Base-by-base conservation (phyloP, 2,797 vertebrate genomes). In the Alexandromys oeconomus region DNA sequence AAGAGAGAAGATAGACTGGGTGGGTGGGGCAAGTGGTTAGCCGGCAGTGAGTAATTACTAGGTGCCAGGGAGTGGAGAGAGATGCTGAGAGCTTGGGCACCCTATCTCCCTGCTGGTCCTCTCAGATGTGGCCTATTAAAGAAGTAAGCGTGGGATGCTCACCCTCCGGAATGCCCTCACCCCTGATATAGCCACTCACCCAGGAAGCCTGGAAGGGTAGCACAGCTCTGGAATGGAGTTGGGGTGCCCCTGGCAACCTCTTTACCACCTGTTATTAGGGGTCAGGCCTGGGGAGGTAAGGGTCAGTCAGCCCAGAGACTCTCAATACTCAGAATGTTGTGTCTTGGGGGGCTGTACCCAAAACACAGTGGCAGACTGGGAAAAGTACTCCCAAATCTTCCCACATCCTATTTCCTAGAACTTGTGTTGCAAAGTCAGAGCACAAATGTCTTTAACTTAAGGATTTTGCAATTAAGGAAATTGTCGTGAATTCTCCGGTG, bases 21-120 rank as follows among this genome's bases (percentile, higher is more conserved):
- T 74, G 17, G 48, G 63, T 69, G 19, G n/a, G 34, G 31, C 3
- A n/a, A 34, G 59, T 37, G 48, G 13, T 17, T n/a, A 29, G 7
- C 48, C 13, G 37, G 12, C 3, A 11, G 2, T 27, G 59, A 87
- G 57, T 11, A 14, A 87, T 69, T 84, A 89, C 73, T 37, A 54
- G 37, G 71, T 8, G n/a, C 79, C 89, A 34, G 51, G 2, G 57
- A 57, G 40, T 57, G 31, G 15, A 15, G 3, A 3, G 61, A n/a
- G 54, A 34, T 0, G 0, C 43, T 31, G 4, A 27, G 5, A 34
- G 25, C n/a, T 69, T 19, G 61, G 23, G 10, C 7, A 21, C 11
- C 1, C 61, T n/a, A 74, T 25, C 23, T 78, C 31, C 80, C 63
- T 67, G 61, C 37, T 37, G 37, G 10, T 61, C 21, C 37, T 69